Conservation (phyloP, 2,797 vertebrate species). For the Pteronotus mesoamericanus region DNA sequence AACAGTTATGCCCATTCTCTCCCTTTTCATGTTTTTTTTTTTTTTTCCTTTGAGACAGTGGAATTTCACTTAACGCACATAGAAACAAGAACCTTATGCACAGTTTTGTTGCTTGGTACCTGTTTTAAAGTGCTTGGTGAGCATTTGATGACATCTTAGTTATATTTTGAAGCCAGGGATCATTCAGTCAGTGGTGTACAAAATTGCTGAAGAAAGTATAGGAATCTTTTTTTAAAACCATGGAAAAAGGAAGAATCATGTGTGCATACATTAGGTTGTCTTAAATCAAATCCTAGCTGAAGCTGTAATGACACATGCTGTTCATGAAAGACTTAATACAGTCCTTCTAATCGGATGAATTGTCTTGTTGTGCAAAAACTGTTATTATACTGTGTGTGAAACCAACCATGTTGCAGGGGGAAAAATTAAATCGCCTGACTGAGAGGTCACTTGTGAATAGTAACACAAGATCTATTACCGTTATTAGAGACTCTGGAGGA, state of each 20-base stretch:
- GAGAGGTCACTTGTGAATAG: conserved; percentile 79
- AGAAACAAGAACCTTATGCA: background rate
- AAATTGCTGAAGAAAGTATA: conserved; percentile 25
- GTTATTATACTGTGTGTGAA: conserved; percentile 75
- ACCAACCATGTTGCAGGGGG: conserved; percentile 64
- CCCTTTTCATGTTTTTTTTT: background rate
- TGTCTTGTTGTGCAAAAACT: conserved; percentile 77
- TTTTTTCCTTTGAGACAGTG: conserved; percentile 17
- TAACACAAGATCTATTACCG: conserved; percentile 76
- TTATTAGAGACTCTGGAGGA: conserved; percentile 79
- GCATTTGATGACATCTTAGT: background rate
- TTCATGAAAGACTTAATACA: conserved; percentile 66
- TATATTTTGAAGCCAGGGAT: conserved; percentile 35
- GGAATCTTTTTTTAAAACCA: conserved; percentile 52
- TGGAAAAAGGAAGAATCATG: conserved; percentile 18
- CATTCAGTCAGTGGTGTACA: conserved; percentile 48
- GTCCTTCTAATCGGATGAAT: conserved; percentile 72
- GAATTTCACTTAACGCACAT: background rate
- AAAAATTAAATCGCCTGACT: conserved; percentile 78
- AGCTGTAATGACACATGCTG: conserved; percentile 54
- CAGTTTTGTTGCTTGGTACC: background rate
- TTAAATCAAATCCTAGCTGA: conserved; percentile 64
- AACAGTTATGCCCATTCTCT: background rate
- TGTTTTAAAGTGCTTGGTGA: conserved; percentile 11
- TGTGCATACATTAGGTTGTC: conserved; percentile 34